Evolutionary conservation across 2,888 invertebrate genomes (phyloP).

Genomic region (Trypoxylon attenuatum): DNA sequence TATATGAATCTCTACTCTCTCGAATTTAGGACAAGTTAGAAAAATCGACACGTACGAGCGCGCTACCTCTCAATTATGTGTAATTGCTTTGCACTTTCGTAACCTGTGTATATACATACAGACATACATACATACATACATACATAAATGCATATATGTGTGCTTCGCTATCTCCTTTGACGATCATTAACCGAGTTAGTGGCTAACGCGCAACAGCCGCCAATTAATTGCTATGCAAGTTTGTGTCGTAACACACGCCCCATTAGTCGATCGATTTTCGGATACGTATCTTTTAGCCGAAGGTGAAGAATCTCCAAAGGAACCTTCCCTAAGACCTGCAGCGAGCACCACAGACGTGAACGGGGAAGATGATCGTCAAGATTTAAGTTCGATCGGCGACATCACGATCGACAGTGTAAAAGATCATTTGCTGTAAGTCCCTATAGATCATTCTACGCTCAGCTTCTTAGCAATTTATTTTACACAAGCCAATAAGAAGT

Average conservation of each 20-base stretch:
- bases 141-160: conserved; percentile 29
- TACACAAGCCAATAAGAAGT: too few species aligned
- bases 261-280: conserved; percentile 47
- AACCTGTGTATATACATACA: conserved; percentile 36
- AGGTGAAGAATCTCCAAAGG: conserved; percentile 67
- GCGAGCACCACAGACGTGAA: conserved; percentile 72
- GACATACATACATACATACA: too few species aligned
- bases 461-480: conserved; percentile 36
- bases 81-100: conserved; percentile 49
- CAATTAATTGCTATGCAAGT: conserved; percentile 32
- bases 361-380: conserved; percentile 76
- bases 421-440: conserved; percentile 82
- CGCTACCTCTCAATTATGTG: conserved; percentile 32
- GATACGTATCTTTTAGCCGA: conserved; percentile 66
- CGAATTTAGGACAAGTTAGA: too few species aligned
- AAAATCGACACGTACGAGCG: conserved; percentile 10
- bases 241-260: conserved; percentile 25
- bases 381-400: conserved; percentile 83
- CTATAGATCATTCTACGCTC: neutral
- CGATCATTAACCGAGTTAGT: conserved; percentile 27
- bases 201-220: conserved; percentile 25
- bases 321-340: conserved; percentile 65
- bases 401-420: conserved; percentile 96
- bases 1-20: too few species aligned
- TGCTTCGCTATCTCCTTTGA: conserved; percentile 40